Conservation (phyloP, 2,113 vertebrate species). For the Neoarius graeffei region DNA sequence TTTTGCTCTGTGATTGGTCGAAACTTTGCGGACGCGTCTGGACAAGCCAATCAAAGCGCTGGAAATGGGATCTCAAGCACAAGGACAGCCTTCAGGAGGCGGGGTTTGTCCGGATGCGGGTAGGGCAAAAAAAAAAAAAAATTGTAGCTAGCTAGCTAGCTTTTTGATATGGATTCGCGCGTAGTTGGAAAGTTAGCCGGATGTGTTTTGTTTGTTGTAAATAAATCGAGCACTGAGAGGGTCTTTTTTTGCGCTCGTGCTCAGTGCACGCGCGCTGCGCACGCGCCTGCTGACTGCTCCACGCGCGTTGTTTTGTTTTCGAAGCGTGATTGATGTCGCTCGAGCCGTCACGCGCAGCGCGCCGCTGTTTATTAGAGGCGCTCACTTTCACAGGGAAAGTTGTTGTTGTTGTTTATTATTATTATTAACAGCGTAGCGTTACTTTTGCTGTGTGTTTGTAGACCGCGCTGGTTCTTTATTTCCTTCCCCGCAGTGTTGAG, state of each 20-base stretch:
- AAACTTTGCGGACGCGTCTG: background rate
- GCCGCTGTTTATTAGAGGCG: background rate
- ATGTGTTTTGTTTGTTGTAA: background rate
- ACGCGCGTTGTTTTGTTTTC: slow-evolving; percentile 15
- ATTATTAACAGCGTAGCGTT: too few relatives aligned
- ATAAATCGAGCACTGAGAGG: too few relatives aligned
- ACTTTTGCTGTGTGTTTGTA: background rate
- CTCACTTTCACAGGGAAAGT: too few relatives aligned
- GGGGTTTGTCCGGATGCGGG: background rate
- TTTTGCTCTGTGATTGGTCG: background rate
- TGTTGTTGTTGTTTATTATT: too few relatives aligned
- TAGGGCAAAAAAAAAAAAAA: background rate
- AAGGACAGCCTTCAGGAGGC: background rate
- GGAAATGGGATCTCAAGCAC: background rate
- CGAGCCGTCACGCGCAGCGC: background rate
- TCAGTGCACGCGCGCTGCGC: background rate
- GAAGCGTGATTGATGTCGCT: background rate
- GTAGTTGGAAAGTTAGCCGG: background rate
- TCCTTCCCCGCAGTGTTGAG: background rate
- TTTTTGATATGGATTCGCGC: background rate
- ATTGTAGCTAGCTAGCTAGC: background rate
- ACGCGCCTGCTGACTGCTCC: background rate
- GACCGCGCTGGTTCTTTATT: background rate
- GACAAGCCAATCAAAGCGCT: background rate
- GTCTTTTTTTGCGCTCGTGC: background rate